Conservation (phyloP, 2,888 invertebrate species). For the Cartodere bifasciata region DNA sequence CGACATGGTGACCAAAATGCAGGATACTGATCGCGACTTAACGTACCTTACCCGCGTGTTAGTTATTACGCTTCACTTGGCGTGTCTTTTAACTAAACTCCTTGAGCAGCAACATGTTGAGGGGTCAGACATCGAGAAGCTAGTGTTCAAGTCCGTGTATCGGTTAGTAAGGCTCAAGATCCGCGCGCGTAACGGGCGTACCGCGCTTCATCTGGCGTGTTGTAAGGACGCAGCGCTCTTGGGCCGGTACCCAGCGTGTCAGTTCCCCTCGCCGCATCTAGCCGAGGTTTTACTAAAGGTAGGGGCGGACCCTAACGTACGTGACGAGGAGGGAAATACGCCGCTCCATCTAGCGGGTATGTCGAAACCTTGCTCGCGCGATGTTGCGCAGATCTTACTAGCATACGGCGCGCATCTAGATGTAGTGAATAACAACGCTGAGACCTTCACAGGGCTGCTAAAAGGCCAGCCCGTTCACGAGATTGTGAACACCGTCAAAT, state of each 20-base stretch:
- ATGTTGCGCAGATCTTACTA: constrained; percentile 60
- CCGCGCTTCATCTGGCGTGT: constrained; percentile 73
- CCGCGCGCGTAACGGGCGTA: constrained; percentile 48
- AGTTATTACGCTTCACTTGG: constrained; percentile 74
- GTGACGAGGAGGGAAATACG: constrained; percentile 76
- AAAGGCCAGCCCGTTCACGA: constrained; percentile 49
- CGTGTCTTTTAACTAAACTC: constrained; percentile 59
- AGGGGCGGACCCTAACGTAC: constrained; percentile 71
- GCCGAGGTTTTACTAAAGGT: constrained; percentile 38
- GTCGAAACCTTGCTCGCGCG: constrained; percentile 55
- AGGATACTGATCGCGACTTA: constrained; percentile 56
- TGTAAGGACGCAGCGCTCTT: constrained; percentile 60
- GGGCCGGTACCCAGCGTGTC: constrained; percentile 54
- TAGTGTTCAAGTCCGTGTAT: constrained; percentile 63
- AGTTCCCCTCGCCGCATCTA: constrained; percentile 55
- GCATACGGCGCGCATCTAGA: constrained; percentile 77
- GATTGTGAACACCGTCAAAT: constrained; percentile 62
- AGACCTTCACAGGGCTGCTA: constrained; percentile 60
- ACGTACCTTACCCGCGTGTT: constrained; percentile 72
- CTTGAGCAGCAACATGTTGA: constrained; percentile 36
- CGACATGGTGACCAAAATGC: constrained; percentile 44
- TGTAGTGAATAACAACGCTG: constrained; percentile 62
- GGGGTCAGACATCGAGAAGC: constrained; percentile 34
- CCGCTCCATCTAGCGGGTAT: constrained; percentile 76
- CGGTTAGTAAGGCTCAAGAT: constrained; percentile 61